Base-by-base conservation (phyloP, 2,888 invertebrate species). In the Lissocephala sabroskyi region DNA sequence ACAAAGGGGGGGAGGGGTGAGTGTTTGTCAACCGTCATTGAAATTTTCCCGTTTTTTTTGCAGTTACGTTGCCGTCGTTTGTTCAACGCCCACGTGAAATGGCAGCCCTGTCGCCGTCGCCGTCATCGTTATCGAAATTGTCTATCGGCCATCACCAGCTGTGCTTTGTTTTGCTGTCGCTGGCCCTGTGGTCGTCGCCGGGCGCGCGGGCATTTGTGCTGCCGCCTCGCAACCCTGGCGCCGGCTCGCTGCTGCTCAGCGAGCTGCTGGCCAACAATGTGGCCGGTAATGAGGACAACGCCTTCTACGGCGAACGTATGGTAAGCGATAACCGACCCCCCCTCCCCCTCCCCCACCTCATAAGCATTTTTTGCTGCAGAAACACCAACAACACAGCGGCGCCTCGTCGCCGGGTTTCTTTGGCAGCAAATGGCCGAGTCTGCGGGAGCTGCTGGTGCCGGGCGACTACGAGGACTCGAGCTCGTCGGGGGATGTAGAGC, bases 341-440 rank as follows among this genome's bases (percentile, higher is more conserved):
- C 4, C 23, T 23, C n/a, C n/a, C n/a, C n/a, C n/a, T n/a, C n/a
- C n/a, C n/a, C n/a, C n/a, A n/a, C n/a, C n/a, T n/a, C 2, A 16
- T 6, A 13, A 2, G 10, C 4, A 13, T 10, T 45, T 5, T 46
- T 48, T 3, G 13, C 1, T n/a, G 1, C 40, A 65, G 55, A 61
- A 51, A 26, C 50, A 55, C n/a, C 48, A 50, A 3, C 56, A 52
- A n/a, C 52, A 52, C 19, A 45, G 45, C 5, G 19, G 54, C 52
- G n/a, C 51, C 47, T 23, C 47, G 29, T 76, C 63, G 57, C 54
- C 70, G 17, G 65, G 64, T 30, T 67, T 68, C 45, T 65, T 81
- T 5, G 49, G 13, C 40, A 61, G 67, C 18, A 81, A 77, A 49
- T 83, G 81, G 79, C 82, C 82, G 1, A 76, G 70, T 17, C 45